These are phyloP conservation scores for Columba livia DNA, from an alignment of 2,113 vertebrate genomes.

Conservation along the genomic window DNA sequence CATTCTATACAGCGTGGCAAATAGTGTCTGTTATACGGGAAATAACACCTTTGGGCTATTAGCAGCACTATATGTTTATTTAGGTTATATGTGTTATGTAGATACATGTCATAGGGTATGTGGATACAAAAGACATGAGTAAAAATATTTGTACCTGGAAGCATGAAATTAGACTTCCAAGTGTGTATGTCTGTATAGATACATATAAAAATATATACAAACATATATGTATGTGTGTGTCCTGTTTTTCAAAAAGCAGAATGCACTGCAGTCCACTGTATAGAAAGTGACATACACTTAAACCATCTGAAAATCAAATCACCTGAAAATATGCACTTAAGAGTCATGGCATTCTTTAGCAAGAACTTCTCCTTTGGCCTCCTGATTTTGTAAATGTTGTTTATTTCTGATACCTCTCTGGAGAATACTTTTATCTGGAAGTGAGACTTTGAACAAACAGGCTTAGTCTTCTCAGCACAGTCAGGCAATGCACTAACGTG, in stretches of 20 bases:
- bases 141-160: constrained; percentile 45
- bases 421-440: not conserved
- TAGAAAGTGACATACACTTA: not conserved
- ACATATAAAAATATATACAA: not conserved
- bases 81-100: not conserved
- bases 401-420: not conserved
- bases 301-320: not conserved
- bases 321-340: not conserved
- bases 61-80: not conserved
- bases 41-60: constrained; percentile 18
- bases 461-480: not conserved
- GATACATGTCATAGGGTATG: not conserved
- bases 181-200: not conserved
- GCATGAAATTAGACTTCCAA: not conserved
- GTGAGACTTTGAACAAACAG: not conserved
- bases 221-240: fast-evolving
- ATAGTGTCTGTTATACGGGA: not conserved
- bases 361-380: not conserved
- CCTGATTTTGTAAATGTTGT: not conserved
- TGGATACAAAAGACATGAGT: not conserved
- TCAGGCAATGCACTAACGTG: not conserved
- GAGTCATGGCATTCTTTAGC: not conserved
- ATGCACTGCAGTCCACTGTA: not conserved
- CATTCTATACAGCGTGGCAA: fast-evolving
- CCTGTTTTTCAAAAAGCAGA: not conserved